Evolutionary conservation across 2,797 vertebrate genomes (phyloP), one percentile per base, ranked within the genome.

Genomic region (Bryconaethiops microstoma): DNA sequence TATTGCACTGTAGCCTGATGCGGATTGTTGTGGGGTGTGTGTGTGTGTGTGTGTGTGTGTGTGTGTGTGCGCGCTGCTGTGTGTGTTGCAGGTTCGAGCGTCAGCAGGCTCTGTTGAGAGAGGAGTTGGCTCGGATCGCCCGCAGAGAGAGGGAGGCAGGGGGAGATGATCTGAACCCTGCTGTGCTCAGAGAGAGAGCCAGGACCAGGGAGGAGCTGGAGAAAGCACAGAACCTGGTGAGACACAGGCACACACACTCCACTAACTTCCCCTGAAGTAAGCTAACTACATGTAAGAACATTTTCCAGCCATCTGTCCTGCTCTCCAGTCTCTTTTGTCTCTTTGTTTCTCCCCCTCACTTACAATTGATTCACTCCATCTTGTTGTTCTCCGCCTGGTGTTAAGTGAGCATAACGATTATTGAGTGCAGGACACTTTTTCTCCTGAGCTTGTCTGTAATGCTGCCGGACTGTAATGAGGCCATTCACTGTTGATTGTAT

Each of bases 41-140:
- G 25, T 78, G 21, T 76, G 12, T 57, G 2, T 42, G 64, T 40
- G 45, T 70, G 60, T 81, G n/a, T 52, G 55, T 80, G 13, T 72
- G 60, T 76, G 25, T 78, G 48, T 80, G 17, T 73, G 48, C 74
- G 29, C 74, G 19, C 75, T 16, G 39, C 2, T 40, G 67, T 45
- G 52, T 72, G 60, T 82, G n/a, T 54, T 1, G 57, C 72, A 98
- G 97, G 88, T 97, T 95, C 80, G 95, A 96, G 85, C 88, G 77
- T 62, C 95, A 97, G 17, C 95, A 96, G 88, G 93, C 94, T 3
- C 77, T 95, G 78, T 91, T 96, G 76, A 94, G 96, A 83, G 96
- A 97, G 73, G 95, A 97, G 81, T 50, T 96, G 86, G 86, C 93
- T 42, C 91, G 87, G 4, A 88, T 95, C 78, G 92, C 92, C 55